A percentile compares a stretch with the other conserved stretches of the same genome.
phyloP scores from a whole-genome alignment of 2,113 vertebrate species.

The Cephalopterus ornatus region DNA sequence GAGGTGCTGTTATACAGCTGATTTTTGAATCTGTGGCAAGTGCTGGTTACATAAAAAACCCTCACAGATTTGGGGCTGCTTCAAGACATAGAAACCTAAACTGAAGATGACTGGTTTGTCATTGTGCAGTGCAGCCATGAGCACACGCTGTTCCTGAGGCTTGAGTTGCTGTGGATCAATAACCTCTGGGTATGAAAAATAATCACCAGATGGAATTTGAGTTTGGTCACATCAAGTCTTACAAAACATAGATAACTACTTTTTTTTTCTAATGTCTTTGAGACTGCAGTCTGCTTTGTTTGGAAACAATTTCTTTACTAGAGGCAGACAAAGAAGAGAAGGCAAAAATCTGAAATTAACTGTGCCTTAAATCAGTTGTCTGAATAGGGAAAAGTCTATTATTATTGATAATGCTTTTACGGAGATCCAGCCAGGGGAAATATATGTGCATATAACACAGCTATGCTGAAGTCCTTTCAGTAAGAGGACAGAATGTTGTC shows the following conservation, averaged over 20 bases:
- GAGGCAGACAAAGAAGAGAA: background rate
- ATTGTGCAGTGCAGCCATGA: background rate
- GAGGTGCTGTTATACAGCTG: background rate
- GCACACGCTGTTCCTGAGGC: background rate
- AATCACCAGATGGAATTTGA: background rate
- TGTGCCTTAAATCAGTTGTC: background rate
- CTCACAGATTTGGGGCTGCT: background rate
- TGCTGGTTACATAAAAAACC: background rate
- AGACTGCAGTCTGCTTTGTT: background rate
- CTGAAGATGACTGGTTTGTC: background rate
- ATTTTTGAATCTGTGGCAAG: background rate
- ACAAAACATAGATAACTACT: background rate
- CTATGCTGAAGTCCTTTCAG: background rate
- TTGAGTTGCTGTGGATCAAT: background rate
- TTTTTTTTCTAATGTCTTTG: background rate
- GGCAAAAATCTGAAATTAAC: conserved; percentile 12
- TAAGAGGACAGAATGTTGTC: background rate
- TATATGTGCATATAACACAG: background rate
- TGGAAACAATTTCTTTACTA: background rate
- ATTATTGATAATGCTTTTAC: conserved; percentile 2
- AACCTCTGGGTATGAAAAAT: background rate
- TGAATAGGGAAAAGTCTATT: background rate
- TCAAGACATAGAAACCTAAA: background rate
- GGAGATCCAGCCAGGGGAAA: background rate
- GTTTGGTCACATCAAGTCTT: background rate